These are phyloP conservation scores for Notamacropus eugenii DNA, from an alignment of 2,797 vertebrate species.

Conservation along the genomic window DNA sequence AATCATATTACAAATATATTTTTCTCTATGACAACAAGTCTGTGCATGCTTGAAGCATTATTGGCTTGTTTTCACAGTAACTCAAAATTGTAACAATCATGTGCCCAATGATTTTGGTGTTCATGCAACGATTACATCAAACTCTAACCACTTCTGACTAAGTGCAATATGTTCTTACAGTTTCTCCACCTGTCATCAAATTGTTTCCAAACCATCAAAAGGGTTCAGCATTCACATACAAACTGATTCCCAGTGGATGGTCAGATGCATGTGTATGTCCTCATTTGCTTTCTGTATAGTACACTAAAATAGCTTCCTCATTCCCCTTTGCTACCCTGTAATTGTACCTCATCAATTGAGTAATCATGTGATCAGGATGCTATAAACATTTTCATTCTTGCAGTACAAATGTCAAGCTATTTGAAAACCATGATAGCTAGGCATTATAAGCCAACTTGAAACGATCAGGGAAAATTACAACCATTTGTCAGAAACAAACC, in stretches of 20 bases:
- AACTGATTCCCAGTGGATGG: background rate
- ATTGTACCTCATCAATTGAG: background rate
- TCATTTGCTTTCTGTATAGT: background rate
- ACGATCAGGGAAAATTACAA: background rate
- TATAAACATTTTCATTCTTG: background rate
- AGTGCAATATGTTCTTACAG: background rate
- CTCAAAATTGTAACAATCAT: background rate
- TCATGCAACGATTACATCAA: background rate
- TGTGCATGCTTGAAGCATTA: background rate
- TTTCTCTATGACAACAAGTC: background rate
- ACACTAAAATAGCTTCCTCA: background rate
- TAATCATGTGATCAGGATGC: background rate
- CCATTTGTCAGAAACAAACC: background rate
- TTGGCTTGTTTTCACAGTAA: background rate
- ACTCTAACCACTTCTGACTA: background rate
- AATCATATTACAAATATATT: background rate
- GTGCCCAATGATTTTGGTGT: background rate
- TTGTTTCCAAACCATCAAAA: background rate
- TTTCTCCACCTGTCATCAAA: background rate
- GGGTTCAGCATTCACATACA: background rate
- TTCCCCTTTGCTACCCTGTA: background rate
- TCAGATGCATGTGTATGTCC: background rate
- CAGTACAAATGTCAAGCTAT: background rate
- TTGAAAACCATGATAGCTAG: background rate
- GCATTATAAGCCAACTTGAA: background rate